Base-by-base conservation (phyloP, 1,140 invertebrate genomes). In the Brachionus sp. region DNA sequence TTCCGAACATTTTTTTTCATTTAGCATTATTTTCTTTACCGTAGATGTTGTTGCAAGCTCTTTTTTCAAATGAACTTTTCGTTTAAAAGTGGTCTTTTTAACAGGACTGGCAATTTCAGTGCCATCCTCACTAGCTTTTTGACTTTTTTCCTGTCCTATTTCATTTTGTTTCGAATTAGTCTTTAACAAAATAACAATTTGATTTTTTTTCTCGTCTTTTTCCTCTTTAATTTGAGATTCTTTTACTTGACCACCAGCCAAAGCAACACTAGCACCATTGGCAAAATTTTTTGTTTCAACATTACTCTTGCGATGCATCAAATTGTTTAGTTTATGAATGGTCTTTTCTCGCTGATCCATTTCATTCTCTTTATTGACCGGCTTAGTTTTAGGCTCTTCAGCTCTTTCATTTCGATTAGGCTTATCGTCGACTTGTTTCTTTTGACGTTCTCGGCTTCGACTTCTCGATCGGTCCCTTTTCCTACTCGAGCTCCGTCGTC, bases 31-130 rank as follows among this genome's bases (percentile, higher is more conserved):
- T 33, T 70, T 70, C 39, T 70, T 35, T 5, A 70, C 16, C 16
- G 33, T 70, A 70, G 66, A 37, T 70, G 66, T 44, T 2, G 66
- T 70, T 9, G 66, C 64, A 23, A 70, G 66, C 35, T 70, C 66
- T 70, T 70, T 70, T 70, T 70, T 70, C n/a, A 70, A 70, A 39
- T 70, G 66, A 19, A 70, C 66, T 23, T 70, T 70, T 39, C 66
- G 66, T 19, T 70, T 70, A 16, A 44, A 13, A 37, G 6, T 10
- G 16, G 12, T 39, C 3, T 70, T 70, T 70, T 42, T 70, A n/a
- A 70, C 66, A 5, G 66, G 66, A 70, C 66, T 70, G 1, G 1
- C 6, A 13, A 39, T 12, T 39, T 39, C 35, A n/a, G n/a, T 1
- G 39, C 39, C 16, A 23, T 57, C 19, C 23, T 70, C 66, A 70